Base-by-base conservation (phyloP, 2,797 vertebrate species). In the Sylvia borin region DNA sequence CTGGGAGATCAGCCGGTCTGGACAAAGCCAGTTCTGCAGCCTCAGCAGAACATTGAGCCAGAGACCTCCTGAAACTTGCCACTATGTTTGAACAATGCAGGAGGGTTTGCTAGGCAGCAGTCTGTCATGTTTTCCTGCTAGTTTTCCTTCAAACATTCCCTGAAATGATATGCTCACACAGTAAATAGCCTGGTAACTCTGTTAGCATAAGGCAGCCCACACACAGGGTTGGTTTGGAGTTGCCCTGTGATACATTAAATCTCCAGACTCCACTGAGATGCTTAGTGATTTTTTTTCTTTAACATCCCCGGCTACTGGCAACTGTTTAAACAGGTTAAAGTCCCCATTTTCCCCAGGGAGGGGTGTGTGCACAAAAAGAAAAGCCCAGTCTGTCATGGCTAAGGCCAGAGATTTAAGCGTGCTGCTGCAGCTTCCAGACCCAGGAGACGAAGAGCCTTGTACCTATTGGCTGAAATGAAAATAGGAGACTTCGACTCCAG, bases 11-110 rank as follows among this genome's bases (percentile, higher is more conserved):
- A 72, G 90, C 88, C 90, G 1, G 0, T 65, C 72, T 83, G 93
- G 91, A 88, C 91, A 93, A 91, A 92, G 83, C 58, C 81, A 88
- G 68, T 85, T 91, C 85, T 95, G 94, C 95, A 96, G 55, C 50
- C 74, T 95, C 95, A 96, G 93, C 93, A 94, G 83, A 88, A 80
- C 47, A 11, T 18, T 57, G 71, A 92, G 94, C 94, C 91, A 84
- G 93, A 43, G 88, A 79, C 88, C 64, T 96, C 85, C 88, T 90
- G 79, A 94, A 94, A 90, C 64, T 93, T 93, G 92, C 73, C 60
- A 13, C 85, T 76, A 64, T 88, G 72, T 94, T 88, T 92, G 79
- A 81, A 90, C 85, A 94, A 67, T 7, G 74, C 85, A 55, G 70
- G 64, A 84, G 48, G 67, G n/a, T 88, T 95, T 92, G 73, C 93